These are phyloP conservation scores for Numenius arquata DNA, from an alignment of 2,113 vertebrate species.

Conservation along the genomic window DNA sequence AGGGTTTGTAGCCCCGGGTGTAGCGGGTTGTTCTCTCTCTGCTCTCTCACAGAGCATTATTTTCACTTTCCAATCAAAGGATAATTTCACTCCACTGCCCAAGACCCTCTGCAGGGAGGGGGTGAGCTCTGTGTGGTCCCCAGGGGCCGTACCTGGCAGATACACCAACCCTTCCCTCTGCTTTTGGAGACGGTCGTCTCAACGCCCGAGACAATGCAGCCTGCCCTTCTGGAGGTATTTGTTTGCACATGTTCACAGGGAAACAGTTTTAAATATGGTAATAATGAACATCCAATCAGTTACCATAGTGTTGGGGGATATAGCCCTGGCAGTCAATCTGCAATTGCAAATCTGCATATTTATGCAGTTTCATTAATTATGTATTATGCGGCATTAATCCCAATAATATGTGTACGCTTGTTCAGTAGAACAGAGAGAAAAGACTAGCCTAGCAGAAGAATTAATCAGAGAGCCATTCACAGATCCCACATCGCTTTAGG, in stretches of 20 bases:
- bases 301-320: conserved; percentile 46
- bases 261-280: conserved; percentile 40
- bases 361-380: conserved; percentile 71
- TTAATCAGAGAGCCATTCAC: conserved; percentile 27
- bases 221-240: not conserved
- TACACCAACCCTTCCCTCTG: fast-evolving
- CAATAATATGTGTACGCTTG: conserved; percentile 49
- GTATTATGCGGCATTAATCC: conserved; percentile 59
- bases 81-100: not conserved
- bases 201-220: not conserved
- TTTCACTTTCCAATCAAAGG: not conserved
- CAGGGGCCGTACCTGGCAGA: not conserved
- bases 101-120: not conserved
- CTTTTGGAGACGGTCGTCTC: not conserved
- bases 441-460: conserved; percentile 14
- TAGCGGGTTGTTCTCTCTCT: not conserved
- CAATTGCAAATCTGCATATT: conserved; percentile 76
- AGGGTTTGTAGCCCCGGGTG: too few species aligned
- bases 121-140: not conserved
- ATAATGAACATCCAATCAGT: conserved; percentile 63
- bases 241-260: conserved; percentile 26
- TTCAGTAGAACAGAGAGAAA: conserved; percentile 17
- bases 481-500: not conserved
- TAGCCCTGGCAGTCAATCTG: conserved; percentile 58
- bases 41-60: not conserved